phyloP scores from a whole-genome alignment of 2,113 vertebrate genomes.

The Paradoxurus hermaphroditus region DNA sequence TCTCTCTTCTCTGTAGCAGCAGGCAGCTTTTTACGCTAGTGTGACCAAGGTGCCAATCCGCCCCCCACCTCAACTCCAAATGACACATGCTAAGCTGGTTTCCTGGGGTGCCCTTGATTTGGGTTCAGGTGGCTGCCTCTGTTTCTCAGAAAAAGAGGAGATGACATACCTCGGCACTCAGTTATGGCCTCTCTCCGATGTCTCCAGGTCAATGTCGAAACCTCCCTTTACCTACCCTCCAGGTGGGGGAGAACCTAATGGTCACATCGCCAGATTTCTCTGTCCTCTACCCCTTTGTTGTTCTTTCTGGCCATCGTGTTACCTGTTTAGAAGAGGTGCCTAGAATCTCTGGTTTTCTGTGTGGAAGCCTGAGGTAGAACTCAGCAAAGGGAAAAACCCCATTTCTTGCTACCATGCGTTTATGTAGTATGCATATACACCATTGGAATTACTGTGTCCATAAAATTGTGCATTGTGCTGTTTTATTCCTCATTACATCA shows the following conservation, averaged over 20 bases:
- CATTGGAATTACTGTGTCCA: neutral
- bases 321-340: neutral
- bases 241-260: fast-evolving
- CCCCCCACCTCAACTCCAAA: neutral
- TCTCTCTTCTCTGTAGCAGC: neutral
- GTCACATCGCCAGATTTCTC: neutral
- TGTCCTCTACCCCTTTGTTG: neutral
- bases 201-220: neutral
- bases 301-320: neutral
- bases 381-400: neutral
- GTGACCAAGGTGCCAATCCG: too few relatives aligned
- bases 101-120: neutral
- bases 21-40: neutral
- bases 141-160: neutral
- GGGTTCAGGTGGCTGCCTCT: neutral
- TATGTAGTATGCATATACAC: neutral
- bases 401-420: neutral
- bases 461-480: neutral
- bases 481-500: neutral
- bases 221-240: too few relatives aligned
- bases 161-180: fast-evolving
- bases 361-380: neutral
- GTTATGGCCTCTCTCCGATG: fast-evolving
- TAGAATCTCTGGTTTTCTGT: neutral
- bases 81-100: neutral